phyloP scores from a whole-genome alignment of 2,888 invertebrate genomes.

The Meteorus cinctellus region DNA sequence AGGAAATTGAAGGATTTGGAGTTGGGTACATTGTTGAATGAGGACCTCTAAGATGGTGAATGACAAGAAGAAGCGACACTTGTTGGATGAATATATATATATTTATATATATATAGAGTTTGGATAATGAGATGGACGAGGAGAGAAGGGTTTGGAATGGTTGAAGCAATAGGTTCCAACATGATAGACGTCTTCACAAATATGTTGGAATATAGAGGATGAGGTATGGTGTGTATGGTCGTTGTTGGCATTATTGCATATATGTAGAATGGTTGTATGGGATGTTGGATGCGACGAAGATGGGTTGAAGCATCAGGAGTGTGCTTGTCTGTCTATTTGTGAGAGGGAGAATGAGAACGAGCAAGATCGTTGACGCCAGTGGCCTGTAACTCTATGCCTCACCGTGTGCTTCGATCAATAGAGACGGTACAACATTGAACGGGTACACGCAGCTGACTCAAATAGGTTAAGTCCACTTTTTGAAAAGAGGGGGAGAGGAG shows the following conservation, averaged over 20 bases:
- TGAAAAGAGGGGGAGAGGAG: background rate
- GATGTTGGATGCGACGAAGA: conserved; percentile 7
- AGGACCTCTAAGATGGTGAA: too few species aligned
- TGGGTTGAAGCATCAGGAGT: conserved; percentile 16
- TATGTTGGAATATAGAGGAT: conserved; percentile 20
- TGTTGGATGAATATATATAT: too few species aligned
- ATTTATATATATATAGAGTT: too few species aligned
- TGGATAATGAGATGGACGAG: conserved; percentile 34
- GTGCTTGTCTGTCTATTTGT: conserved; percentile 31
- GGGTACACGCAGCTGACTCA: conserved; percentile 63
- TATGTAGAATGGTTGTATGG: background rate
- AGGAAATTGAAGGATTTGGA: background rate
- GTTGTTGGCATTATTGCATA: conserved; percentile 29
- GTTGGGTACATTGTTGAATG: background rate
- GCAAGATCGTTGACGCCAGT: conserved; percentile 65
- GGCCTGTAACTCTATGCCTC: conserved; percentile 70
- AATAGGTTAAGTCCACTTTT: conserved; percentile 54
- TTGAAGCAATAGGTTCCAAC: conserved; percentile 27
- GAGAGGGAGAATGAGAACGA: conserved; percentile 52
- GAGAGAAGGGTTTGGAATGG: conserved; percentile 27
- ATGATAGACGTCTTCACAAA: conserved; percentile 42
- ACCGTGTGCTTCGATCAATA: conserved; percentile 68
- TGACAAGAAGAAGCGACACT: too few species aligned
- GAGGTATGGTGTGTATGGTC: conserved; percentile 27
- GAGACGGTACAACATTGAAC: conserved; percentile 66